Evolutionary conservation across 2,113 vertebrate species (phyloP).

Genomic region (Pyxicephalus adspersus): DNA sequence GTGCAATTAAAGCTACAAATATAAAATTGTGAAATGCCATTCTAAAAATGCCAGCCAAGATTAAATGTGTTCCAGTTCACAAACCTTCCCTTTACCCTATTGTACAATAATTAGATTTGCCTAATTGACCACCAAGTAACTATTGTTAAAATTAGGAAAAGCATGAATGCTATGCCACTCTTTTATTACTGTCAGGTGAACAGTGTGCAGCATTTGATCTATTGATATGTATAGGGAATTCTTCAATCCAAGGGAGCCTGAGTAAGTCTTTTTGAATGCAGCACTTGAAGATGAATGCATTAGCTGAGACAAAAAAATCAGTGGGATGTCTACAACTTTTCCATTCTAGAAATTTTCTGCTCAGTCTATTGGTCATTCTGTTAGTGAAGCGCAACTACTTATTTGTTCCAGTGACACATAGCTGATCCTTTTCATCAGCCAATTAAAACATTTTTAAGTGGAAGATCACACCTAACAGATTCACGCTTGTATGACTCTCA

Average conservation of each 20-base stretch:
- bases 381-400: slow-evolving; percentile 5
- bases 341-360: background rate
- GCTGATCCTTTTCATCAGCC: background rate
- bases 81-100: slow-evolving; percentile 20
- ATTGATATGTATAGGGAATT: slow-evolving; percentile 14
- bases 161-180: background rate
- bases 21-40: slow-evolving; percentile 40
- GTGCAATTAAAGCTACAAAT: slow-evolving; percentile 33
- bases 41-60: slow-evolving; percentile 18
- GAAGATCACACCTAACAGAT: background rate
- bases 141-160: slow-evolving; percentile 35
- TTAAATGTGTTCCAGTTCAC: slow-evolving; percentile 46
- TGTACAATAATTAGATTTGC: slow-evolving; percentile 55
- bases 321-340: background rate
- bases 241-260: background rate
- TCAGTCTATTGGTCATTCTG: background rate
- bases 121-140: slow-evolving; percentile 48
- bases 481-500: slow-evolving; percentile 7
- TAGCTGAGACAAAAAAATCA: background rate
- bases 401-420: background rate
- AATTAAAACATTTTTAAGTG: background rate
- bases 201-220: slow-evolving; percentile 32
- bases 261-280: slow-evolving; percentile 20
- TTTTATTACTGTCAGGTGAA: slow-evolving; percentile 27
- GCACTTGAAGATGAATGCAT: slow-evolving; percentile 16